Conservation (phyloP, 2,888 invertebrate genomes). For the Poecilus cupreus region DNA sequence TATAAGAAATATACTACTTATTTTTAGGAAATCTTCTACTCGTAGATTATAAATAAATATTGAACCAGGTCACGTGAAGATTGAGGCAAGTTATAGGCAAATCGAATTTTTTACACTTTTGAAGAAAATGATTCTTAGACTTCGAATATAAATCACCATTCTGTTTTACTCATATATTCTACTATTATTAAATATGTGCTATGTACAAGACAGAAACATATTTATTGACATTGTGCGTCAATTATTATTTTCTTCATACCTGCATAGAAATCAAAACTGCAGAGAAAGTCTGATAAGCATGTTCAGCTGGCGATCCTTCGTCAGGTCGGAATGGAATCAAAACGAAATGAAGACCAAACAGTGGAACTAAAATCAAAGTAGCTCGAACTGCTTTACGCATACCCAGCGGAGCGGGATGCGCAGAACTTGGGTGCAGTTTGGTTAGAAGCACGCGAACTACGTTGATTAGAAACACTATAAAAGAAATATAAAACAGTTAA, state of each 20-base stretch:
- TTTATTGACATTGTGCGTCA: not conserved
- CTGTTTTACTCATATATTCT: too few species aligned
- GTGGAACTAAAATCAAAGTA: conserved; percentile 83
- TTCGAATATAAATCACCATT: too few species aligned
- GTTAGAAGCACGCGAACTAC: conserved; percentile 80
- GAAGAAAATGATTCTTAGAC: too few species aligned
- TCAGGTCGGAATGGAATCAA: conserved; percentile 81
- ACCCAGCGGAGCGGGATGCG: conserved; percentile 77
- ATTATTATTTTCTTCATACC: conserved; percentile 70
- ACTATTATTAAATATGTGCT: too few species aligned
- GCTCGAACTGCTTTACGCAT: conserved; percentile 82
- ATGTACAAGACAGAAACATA: too few species aligned
- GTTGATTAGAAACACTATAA: conserved; percentile 80
- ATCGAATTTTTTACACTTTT: too few species aligned
- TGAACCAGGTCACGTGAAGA: too few species aligned
- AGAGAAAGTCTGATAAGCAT: conserved; percentile 79
- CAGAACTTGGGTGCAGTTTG: conserved; percentile 79
- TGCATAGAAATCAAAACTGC: conserved; percentile 83
- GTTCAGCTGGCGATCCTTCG: conserved; percentile 75
- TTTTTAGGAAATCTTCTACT: too few species aligned
- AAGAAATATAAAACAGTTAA: not conserved
- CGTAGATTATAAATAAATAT: too few species aligned
- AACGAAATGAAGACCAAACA: conserved; percentile 84
- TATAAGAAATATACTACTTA: too few species aligned
- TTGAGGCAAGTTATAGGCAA: too few species aligned